Percentiles rank a stretch among this genome's conserved stretches.
phyloP scores from a whole-genome alignment of 2,797 vertebrate species.

The Microhierax caerulescens region DNA sequence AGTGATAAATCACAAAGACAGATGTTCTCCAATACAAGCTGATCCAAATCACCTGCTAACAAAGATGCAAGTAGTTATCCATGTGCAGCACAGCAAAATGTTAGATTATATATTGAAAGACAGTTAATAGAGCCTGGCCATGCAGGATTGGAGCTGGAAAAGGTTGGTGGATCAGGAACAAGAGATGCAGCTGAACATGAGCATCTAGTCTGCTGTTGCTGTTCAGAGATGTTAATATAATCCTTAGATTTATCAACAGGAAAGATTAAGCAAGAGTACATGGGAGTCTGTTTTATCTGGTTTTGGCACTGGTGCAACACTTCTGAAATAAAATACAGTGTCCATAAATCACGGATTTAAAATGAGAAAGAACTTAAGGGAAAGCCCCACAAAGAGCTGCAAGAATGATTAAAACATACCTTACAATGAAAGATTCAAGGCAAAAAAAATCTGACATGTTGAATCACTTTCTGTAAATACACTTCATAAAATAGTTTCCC shows the following conservation, averaged over 20 bases:
- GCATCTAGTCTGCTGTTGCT: background rate
- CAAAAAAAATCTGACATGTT: background rate
- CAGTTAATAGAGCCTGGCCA: background rate
- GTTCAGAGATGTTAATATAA: slow-evolving; percentile 26
- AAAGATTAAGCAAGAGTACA: slow-evolving; percentile 50
- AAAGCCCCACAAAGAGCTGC: background rate
- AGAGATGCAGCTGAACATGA: background rate
- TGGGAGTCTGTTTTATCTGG: background rate
- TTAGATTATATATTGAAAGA: background rate
- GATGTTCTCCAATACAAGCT: background rate
- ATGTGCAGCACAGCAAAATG: background rate
- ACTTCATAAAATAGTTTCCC: background rate
- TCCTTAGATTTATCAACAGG: slow-evolving; percentile 54
- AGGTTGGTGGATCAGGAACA: background rate
- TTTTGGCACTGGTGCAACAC: slow-evolving; percentile 26
- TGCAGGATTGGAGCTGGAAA: background rate
- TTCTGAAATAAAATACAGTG: background rate
- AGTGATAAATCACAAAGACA: background rate
- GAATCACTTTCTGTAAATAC: background rate
- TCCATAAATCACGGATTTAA: background rate
- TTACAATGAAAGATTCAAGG: background rate
- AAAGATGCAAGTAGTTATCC: background rate
- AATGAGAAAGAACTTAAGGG: background rate
- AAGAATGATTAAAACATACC: background rate
- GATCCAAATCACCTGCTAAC: background rate